Evolutionary conservation across 2,113 vertebrate species (phyloP).

Genomic region (Macrotis lagotis): DNA sequence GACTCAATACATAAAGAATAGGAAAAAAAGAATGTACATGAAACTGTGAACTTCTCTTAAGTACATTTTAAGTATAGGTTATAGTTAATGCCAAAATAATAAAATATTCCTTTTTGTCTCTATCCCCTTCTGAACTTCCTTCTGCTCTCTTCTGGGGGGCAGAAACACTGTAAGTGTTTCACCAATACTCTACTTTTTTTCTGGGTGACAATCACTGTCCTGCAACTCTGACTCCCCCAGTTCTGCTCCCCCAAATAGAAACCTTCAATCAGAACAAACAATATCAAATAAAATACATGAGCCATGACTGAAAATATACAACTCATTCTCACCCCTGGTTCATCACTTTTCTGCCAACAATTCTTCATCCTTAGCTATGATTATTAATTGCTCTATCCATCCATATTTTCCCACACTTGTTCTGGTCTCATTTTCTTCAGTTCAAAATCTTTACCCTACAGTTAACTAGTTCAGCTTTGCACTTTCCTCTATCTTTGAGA

Average conservation of each 20-base stretch:
- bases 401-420: neutral
- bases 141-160: neutral
- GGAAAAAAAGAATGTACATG: neutral
- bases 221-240: neutral
- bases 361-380: neutral
- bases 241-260: neutral
- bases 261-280: neutral
- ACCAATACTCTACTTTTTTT: neutral
- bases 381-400: neutral
- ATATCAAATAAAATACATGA: neutral
- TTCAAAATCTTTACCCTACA: neutral
- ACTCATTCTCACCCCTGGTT: neutral
- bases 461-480: neutral
- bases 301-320: neutral
- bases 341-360: neutral
- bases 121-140: neutral
- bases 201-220: neutral
- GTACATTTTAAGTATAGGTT: neutral
- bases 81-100: neutral
- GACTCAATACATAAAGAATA: neutral
- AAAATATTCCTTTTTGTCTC: neutral
- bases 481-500: neutral
- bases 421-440: neutral
- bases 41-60: neutral
- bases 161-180: neutral